Percentiles rank a stretch among this genome's conserved stretches.
Conservation (phyloP, 2,113 vertebrate genomes). For the Pteronura brasiliensis region DNA sequence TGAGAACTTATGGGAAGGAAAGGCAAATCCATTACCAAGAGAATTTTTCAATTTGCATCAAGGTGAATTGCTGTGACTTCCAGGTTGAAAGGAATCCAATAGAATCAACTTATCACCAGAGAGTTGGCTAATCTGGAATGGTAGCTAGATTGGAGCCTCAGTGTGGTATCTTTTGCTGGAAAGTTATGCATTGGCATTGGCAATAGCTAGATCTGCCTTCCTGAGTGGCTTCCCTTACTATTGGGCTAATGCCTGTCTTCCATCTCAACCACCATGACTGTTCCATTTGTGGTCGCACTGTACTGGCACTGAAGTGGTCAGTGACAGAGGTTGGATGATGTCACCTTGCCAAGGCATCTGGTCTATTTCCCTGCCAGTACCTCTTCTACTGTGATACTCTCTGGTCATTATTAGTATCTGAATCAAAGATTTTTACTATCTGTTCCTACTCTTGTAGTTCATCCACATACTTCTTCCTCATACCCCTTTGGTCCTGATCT, state of each 20-base stretch:
- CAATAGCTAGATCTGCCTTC: background rate
- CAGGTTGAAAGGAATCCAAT: background rate
- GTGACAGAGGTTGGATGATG: background rate
- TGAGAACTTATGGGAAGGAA: background rate
- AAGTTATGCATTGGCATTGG: background rate
- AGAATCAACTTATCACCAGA: background rate
- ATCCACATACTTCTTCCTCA: background rate
- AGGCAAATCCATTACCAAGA: background rate
- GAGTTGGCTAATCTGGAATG: background rate
- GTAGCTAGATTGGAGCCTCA: background rate
- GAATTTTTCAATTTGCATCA: background rate
- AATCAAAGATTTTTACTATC: background rate
- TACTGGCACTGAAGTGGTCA: background rate
- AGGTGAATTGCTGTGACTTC: background rate
- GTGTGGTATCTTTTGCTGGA: background rate
- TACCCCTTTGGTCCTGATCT: background rate
- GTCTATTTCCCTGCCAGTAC: background rate
- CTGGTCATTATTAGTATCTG: background rate
- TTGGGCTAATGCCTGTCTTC: background rate
- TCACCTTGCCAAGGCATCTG: background rate
- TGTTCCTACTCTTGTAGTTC: background rate
- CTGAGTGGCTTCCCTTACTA: background rate
- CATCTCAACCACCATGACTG: background rate
- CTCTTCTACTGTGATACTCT: background rate
- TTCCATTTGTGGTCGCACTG: background rate